Percentiles rank a stretch among this genome's conserved stretches.
Conservation (phyloP, 2,113 vertebrate species). For the Erythrolamprus reginae region DNA sequence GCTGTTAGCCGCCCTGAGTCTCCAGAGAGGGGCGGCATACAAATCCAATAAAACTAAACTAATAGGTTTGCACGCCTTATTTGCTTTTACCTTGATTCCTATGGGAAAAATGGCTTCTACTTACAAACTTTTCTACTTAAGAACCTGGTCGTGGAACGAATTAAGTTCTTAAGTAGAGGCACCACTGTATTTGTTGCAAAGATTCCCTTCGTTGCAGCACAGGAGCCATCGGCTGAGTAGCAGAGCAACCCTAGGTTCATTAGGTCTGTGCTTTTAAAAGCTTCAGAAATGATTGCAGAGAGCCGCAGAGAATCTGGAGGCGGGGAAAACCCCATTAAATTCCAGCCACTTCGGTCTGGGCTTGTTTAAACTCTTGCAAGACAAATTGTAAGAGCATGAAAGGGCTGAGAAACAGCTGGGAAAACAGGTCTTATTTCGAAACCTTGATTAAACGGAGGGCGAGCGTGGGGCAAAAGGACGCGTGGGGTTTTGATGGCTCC, state of each 20-base stretch:
- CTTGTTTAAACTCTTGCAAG: neutral
- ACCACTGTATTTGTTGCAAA: slow-evolving; percentile 5
- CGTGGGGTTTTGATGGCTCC: neutral
- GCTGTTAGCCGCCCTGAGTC: no score
- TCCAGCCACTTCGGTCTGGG: neutral
- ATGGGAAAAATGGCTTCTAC: no score
- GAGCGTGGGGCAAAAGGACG: neutral
- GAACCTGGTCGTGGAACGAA: no score
- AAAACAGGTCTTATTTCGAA: neutral
- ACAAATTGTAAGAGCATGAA: neutral
- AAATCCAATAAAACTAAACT: no score
- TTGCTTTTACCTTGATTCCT: no score
- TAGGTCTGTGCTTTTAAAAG: slow-evolving; percentile 4
- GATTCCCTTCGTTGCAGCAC: slow-evolving; percentile 2
- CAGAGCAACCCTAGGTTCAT: neutral
- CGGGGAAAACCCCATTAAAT: neutral
- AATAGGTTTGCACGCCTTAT: no score
- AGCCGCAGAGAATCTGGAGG: neutral
- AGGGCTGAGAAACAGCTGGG: accelerated
- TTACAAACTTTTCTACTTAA: no score
- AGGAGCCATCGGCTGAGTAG: neutral
- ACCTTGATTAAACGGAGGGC: neutral
- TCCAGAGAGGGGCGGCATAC: no score
- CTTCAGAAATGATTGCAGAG: slow-evolving; percentile 11
- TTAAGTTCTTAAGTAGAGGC: no score